These are phyloP conservation scores for Stegophylla sp. DNA, from an alignment of 2,888 invertebrate genomes.

Conservation along the genomic window DNA sequence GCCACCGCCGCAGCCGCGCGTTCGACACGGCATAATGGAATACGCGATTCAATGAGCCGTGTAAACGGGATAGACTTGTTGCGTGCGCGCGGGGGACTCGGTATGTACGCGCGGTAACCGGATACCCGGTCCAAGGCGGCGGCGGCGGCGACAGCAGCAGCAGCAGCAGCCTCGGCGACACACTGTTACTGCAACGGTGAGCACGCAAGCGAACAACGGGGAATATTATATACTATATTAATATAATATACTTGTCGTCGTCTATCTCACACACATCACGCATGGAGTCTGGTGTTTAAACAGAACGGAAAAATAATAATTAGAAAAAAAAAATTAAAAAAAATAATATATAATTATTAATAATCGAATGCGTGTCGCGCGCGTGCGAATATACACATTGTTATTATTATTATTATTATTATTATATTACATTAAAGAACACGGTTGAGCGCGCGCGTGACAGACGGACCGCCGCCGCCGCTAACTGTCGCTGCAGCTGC, in stretches of 20 bases:
- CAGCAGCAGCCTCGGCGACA: neutral
- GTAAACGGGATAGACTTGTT: slow-evolving; percentile 57
- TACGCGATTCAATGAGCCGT: slow-evolving; percentile 51
- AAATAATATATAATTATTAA: no score
- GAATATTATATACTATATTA: neutral
- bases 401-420: neutral
- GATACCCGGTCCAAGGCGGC: slow-evolving; percentile 34
- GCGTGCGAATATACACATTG: neutral
- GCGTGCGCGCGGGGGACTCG: slow-evolving; percentile 44
- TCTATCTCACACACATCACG: no score
- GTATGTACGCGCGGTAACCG: slow-evolving; percentile 26
- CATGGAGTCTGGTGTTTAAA: no score
- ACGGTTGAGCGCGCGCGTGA: slow-evolving; percentile 27
- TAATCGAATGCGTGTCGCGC: neutral
- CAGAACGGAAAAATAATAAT: no score
- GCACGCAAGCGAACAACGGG: neutral
- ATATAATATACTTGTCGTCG: neutral
- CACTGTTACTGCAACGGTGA: neutral
- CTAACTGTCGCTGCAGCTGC: neutral
- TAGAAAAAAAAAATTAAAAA: no score
- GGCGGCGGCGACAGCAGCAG: neutral
- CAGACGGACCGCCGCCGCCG: slow-evolving; percentile 31
- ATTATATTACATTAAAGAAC: neutral
- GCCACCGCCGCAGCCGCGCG: neutral
- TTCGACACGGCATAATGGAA: slow-evolving; percentile 38